phyloP scores from a whole-genome alignment of 2,888 invertebrate species.

The Caenorhabditis sinica region DNA sequence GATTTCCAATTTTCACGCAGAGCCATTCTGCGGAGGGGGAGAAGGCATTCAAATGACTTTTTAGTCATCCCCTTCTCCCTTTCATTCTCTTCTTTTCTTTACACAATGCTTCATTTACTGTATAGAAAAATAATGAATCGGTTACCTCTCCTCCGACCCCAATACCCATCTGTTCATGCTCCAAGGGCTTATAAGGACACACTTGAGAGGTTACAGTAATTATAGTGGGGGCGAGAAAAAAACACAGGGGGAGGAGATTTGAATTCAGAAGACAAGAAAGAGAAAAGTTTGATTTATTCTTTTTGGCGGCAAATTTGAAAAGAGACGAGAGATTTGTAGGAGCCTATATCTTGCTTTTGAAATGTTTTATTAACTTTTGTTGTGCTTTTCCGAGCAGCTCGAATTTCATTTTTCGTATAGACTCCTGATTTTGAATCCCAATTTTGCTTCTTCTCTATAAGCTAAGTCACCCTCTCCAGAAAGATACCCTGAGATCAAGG shows the following conservation, averaged over 20 bases:
- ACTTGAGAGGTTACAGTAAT: conserved; percentile 22
- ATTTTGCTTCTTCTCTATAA: too few species aligned
- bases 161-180: conserved; percentile 46
- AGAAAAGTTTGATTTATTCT: not conserved
- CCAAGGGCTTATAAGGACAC: conserved; percentile 46
- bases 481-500: too few species aligned
- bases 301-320: not conserved
- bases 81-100: not conserved
- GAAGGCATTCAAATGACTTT: conserved; percentile 8
- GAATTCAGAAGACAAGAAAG: not conserved
- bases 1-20: conserved; percentile 46
- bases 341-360: not conserved
- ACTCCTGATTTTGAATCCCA: too few species aligned
- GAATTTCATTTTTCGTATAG: not conserved
- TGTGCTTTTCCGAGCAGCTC: not conserved
- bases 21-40: not conserved
- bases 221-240: not conserved
- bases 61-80: not conserved
- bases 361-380: conserved; percentile 11
- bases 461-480: too few species aligned
- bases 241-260: not conserved
- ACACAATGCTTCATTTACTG: not conserved
- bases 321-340: not conserved
- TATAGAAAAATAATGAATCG: conserved; percentile 7
- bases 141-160: not conserved